Base-by-base conservation (phyloP, 2,888 invertebrate species). In the Rhaphigaster nebulosa region DNA sequence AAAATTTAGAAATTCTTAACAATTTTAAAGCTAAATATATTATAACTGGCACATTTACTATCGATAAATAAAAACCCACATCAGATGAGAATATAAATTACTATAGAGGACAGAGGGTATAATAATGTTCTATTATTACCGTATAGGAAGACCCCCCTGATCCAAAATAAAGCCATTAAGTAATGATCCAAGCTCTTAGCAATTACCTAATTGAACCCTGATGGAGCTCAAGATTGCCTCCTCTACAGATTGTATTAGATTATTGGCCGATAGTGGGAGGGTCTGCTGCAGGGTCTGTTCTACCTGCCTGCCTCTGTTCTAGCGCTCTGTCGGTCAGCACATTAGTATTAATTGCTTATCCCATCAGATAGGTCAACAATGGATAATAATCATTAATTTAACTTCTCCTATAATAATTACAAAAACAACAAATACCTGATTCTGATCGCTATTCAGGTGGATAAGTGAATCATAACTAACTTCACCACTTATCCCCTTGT, bases 81-180 rank as follows among this genome's bases (percentile, higher is more conserved):
- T 2, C 12, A 23, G 18, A 65, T 60, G 10, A 60, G 60, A 60
- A 1, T 60, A n/a, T 65, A 20, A 76, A 38, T 38, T 76, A 76
- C 23, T 38, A 12, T 76, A 8, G 34, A 38, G 38, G 70, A 23
- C 38, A 2, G 20, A 20, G 1, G 8, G 10, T 76, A 76, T 34
- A 76, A 76, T 76, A 76, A 76, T 4, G 70, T 38, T 76, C 20
- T 38, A 76, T 76, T 76, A 76, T 34, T 38, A 34, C 20, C 20
- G 70, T 20, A 38, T 13, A 76, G 70, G 29, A 76, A 84, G 45
- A 84, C 84, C 15, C n/a, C 45, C 84, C 45, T n/a, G 45, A 50
- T 84, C 84, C 84, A 23, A 45, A 84, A 84, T 84, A 84, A 50
- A 84, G 84, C 84, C 84, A 84, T 84, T 84, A 84, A 84, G 84